Evolutionary conservation across 1,140 invertebrate genomes (phyloP).

Genomic region (Antheraea pernyi): DNA sequence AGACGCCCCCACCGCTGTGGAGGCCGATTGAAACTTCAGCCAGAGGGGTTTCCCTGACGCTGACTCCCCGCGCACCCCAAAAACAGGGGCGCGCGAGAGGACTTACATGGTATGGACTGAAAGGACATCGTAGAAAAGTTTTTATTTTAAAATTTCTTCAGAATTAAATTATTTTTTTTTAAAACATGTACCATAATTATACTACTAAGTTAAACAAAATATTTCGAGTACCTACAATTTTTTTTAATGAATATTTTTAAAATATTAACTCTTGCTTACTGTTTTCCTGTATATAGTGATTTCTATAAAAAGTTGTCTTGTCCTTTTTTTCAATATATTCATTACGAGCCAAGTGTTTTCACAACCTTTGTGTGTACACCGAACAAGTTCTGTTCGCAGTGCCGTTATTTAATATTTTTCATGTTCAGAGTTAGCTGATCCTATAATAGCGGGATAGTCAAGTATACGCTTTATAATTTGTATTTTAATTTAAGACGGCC

Average conservation of each 20-base stretch:
- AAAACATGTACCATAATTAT: too few species aligned
- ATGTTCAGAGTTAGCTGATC: neutral
- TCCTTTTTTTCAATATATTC: constrained; percentile 4
- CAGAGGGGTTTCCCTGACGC: too few species aligned
- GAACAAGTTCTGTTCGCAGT: neutral
- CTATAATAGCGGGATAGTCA: neutral
- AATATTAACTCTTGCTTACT: constrained; percentile 1
- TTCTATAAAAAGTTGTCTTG: constrained; percentile 4
- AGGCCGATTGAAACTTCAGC: too few species aligned
- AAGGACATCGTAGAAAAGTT: too few species aligned
- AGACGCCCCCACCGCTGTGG: too few species aligned
- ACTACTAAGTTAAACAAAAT: too few species aligned
- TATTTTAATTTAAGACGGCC: constrained; percentile 12
- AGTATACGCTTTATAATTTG: neutral
- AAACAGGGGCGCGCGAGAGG: too few species aligned
- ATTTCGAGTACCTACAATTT: too few species aligned
- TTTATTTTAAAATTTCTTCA: too few species aligned
- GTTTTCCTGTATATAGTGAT: neutral
- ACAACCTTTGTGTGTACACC: neutral
- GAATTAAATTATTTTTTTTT: too few species aligned
- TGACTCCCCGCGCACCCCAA: too few species aligned
- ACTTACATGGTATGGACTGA: too few species aligned
- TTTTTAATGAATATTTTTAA: neutral
- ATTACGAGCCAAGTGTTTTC: neutral
- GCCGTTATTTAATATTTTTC: neutral